Conservation (phyloP, 2,797 vertebrate species). For the Todus mexicanus region DNA sequence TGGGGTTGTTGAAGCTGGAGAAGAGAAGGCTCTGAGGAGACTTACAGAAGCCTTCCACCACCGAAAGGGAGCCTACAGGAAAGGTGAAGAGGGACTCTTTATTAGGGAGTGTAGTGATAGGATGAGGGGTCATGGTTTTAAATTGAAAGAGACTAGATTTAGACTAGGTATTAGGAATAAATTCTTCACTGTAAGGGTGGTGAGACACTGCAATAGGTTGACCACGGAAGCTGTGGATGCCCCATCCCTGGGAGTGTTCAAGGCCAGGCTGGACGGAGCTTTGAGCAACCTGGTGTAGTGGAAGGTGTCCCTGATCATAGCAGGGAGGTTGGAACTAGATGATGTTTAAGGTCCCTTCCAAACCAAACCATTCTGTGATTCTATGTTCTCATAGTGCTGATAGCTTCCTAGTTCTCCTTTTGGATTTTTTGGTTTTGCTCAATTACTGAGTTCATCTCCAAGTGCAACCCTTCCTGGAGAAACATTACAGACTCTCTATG, state of each 20-base stretch:
- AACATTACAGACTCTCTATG: accelerated
- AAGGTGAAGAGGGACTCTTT: background rate
- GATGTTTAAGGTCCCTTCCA: background rate
- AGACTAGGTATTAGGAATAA: background rate
- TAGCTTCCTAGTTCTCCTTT: background rate
- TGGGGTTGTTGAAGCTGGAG: background rate
- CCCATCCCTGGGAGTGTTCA: background rate
- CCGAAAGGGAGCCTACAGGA: background rate
- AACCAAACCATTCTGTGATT: background rate
- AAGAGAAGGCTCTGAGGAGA: background rate
- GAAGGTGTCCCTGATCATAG: background rate
- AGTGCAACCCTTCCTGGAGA: background rate
- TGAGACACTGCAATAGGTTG: background rate
- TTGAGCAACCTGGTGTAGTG: background rate
- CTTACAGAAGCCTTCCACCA: background rate
- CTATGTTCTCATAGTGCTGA: background rate
- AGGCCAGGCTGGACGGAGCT: background rate
- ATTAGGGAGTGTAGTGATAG: background rate
- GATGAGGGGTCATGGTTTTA: background rate
- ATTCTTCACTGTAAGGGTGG: background rate
- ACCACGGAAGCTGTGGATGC: background rate
- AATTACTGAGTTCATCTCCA: background rate
- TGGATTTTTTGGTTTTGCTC: background rate
- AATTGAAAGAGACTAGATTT: background rate
- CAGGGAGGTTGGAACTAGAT: background rate